Conservation (phyloP, 2,113 vertebrate genomes). For the Sander vitreus region DNA sequence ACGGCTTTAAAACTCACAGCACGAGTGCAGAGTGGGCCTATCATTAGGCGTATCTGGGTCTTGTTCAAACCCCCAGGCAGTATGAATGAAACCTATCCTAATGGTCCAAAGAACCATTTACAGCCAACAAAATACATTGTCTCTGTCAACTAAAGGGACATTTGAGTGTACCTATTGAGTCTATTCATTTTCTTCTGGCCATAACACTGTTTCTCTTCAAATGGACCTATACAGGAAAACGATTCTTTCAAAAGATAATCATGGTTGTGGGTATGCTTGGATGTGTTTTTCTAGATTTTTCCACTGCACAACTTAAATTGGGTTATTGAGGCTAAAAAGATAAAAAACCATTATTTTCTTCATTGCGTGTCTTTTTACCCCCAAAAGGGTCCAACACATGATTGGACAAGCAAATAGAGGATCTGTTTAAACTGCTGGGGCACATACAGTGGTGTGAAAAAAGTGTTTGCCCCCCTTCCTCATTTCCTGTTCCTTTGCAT, state of each 20-base stretch:
- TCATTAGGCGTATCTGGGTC: constrained; percentile 74
- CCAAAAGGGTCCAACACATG: constrained; percentile 22
- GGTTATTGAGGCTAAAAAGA: constrained; percentile 29
- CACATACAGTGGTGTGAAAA: too few relatives aligned
- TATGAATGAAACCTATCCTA: constrained; percentile 75
- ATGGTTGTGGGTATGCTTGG: constrained; percentile 24
- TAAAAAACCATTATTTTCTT: constrained; percentile 8
- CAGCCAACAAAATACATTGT: constrained; percentile 68
- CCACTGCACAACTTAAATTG: constrained; percentile 30
- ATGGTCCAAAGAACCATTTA: constrained; percentile 72
- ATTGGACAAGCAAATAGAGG: constrained; percentile 21
- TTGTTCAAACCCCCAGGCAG: constrained; percentile 68
- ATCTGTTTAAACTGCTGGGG: constrained; percentile 13
- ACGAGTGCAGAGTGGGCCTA: constrained; percentile 61
- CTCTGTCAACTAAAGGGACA: constrained; percentile 57
- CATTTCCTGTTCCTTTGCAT: too few relatives aligned
- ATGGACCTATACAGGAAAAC: constrained; percentile 48
- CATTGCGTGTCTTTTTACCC: background rate
- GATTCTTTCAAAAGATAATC: constrained; percentile 45
- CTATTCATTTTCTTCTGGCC: constrained; percentile 63
- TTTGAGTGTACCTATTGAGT: constrained; percentile 57
- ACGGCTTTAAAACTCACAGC: constrained; percentile 68
- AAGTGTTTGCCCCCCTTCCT: too few relatives aligned
- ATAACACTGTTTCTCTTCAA: constrained; percentile 56
- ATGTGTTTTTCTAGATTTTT: constrained; percentile 37